Evolutionary conservation across 2,888 invertebrate species (phyloP), one percentile per base, ranked within the genome.

Genomic region (Dolichomitus sp.): DNA sequence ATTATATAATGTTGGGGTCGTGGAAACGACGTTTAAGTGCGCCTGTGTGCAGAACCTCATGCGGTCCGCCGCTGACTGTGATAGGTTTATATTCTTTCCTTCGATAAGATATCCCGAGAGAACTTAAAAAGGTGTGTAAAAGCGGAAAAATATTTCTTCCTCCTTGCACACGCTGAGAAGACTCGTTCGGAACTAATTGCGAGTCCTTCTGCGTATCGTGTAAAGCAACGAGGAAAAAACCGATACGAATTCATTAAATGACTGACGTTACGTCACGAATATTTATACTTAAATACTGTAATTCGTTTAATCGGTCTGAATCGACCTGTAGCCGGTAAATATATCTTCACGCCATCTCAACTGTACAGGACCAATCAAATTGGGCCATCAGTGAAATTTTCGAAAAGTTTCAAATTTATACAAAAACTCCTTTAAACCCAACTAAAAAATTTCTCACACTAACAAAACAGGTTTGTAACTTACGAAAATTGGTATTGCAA

Each of bases 1-100:
- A 66, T 66, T 70, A 19, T 33, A 73, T 73, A 50, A 33, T 57
- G 59, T 72, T 68, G 23, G 9, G 42, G 45, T 50, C 37, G 9
- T 66, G n/a, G 52, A 19, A 57, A 45, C n/a, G 52, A 72, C 45
- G 59, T 45, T 45, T 61, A 33, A 30, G 33, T 19, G 40, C 63
- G 79, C 68, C 19, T 59, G 75, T 76, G 75, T 59, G 57, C 66
- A 83, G 77, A 86, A 77, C 79, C 84, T 88, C 85, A 74, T 87
- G 86, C 86, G 87, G 87, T 84, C 78, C 82, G 87, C 89, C 91
- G 91, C 90, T 91, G 89, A 92, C 93, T 93, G 93, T 93, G 93
- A 93, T 93, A 93, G 90, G 88, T 83, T 86, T 80, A 92, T 83
- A 88, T 89, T 89, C 84, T 88, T 89, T 89, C 84, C 84, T 87